Base-by-base conservation (phyloP, 2,113 vertebrate genomes). In the Beaufortia kweichowensis region DNA sequence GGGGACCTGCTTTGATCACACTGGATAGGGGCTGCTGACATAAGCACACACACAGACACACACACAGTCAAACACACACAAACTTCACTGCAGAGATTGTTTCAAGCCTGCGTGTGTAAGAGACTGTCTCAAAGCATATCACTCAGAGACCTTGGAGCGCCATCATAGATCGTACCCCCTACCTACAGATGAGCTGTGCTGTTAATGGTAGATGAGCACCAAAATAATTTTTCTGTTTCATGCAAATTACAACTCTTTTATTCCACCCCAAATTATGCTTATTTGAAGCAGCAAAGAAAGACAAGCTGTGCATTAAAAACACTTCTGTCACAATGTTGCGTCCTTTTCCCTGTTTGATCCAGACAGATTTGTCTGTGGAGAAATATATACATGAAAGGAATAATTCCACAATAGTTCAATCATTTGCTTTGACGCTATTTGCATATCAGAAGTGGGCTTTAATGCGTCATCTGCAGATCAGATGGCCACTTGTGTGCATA, bases 401-500 rank as follows among this genome's bases (percentile, higher is more conserved):
- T 78, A 35, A 80, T 82, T 74, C 33, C 70, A 75, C 77, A 68
- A 70, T 66, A 48, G 56, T 68, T 78, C 55, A 28, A n/a, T 65
- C 35, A 12, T 56, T 76, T 9, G 33, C 29, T 80, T 72, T 63
- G 71, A 46, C 53, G n/a, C 61, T 74, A 78, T 79, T 84, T 80
- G 73, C 79, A 83, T 55, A 68, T 78, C 79, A 79, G 64, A 80
- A 64, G 75, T 61, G 76, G 4, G 23, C 84, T 79, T 85, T 82
- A 72, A 80, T 65, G 56, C 63, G 24, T 29, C 21, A 29, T 61
- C 55, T 57, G 43, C 65, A 75, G 65, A 83, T 67, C 65, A 77
- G 62, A 77, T 19, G 23, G 53, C 28, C 26, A 21, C 17, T 12
- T 31, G 24, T 59, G 63, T 61, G 14, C 35, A 39, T 35, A 56